Evolutionary conservation across 2,113 vertebrate species (phyloP).

Genomic region (Ondatra zibethicus): DNA sequence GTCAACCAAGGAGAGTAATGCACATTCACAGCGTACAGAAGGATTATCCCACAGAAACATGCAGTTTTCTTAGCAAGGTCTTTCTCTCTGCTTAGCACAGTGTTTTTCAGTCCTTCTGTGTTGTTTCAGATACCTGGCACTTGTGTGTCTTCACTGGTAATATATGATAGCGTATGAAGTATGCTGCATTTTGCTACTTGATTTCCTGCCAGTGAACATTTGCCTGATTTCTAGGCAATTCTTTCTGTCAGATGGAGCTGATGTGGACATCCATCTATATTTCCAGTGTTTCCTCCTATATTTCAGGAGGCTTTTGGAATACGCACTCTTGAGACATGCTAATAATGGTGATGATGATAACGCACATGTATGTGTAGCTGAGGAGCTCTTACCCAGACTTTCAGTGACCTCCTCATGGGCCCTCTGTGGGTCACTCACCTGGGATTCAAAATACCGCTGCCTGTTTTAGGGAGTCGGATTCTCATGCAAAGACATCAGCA

Average conservation of each 20-base stretch:
- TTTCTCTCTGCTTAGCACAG: not conserved
- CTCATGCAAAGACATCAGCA: not conserved
- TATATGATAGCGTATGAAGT: not conserved
- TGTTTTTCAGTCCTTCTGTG: not conserved
- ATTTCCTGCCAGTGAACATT: not conserved
- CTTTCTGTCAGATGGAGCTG: not conserved
- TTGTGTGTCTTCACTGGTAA: not conserved
- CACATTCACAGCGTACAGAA: too few relatives aligned
- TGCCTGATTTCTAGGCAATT: not conserved
- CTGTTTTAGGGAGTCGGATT: not conserved
- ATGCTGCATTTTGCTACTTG: not conserved
- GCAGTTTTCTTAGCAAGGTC: not conserved
- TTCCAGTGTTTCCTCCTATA: not conserved
- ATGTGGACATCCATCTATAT: not conserved
- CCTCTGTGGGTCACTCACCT: too few relatives aligned
- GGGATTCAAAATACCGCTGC: not conserved
- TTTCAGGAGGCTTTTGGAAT: not conserved
- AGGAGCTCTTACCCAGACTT: not conserved
- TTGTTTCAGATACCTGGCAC: not conserved
- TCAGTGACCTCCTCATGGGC: not conserved
- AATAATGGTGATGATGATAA: not conserved
- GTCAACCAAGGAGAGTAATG: too few relatives aligned
- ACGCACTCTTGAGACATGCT: not conserved
- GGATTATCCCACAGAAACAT: too few relatives aligned
- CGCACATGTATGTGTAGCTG: fast-evolving